A percentile compares a stretch with the other conserved stretches of the same genome.
These are phyloP conservation scores for Petrolisthes cinctipes DNA, from an alignment of 2,888 invertebrate genomes.

Conservation along the genomic window DNA sequence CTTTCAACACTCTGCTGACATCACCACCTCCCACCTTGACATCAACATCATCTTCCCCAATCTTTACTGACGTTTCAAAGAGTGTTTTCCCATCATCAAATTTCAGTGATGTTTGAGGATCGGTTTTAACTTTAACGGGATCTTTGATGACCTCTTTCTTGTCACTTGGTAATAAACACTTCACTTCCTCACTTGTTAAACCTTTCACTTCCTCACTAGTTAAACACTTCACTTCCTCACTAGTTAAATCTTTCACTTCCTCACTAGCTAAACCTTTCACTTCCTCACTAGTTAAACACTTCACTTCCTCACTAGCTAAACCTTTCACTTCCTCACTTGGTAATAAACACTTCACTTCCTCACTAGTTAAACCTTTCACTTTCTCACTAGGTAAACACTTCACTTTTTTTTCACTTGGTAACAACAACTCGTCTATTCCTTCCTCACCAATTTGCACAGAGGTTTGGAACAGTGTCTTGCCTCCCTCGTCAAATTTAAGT, in stretches of 20 bases:
- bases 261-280: no score
- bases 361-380: background rate
- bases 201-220: no score
- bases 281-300: background rate
- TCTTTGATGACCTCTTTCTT: background rate
- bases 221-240: no score
- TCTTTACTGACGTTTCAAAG: background rate
- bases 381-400: background rate
- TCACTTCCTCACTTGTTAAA: no score
- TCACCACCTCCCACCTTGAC: background rate
- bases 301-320: background rate
- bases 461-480: background rate
- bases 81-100: constrained; percentile 11
- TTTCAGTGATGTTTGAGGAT: constrained; percentile 2
- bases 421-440: background rate
- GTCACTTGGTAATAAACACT: no score
- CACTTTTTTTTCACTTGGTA: background rate
- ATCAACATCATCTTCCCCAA: background rate
- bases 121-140: background rate
- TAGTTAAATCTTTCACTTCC: no score
- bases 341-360: constrained; percentile 8
- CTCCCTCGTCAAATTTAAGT: constrained; percentile 1
- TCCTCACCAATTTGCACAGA: background rate
- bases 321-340: background rate
- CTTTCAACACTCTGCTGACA: background rate